Percentiles rank a stretch among this genome's conserved stretches.
phyloP scores from a whole-genome alignment of 1,140 invertebrate genomes.

The Temnothorax nylanderi region DNA sequence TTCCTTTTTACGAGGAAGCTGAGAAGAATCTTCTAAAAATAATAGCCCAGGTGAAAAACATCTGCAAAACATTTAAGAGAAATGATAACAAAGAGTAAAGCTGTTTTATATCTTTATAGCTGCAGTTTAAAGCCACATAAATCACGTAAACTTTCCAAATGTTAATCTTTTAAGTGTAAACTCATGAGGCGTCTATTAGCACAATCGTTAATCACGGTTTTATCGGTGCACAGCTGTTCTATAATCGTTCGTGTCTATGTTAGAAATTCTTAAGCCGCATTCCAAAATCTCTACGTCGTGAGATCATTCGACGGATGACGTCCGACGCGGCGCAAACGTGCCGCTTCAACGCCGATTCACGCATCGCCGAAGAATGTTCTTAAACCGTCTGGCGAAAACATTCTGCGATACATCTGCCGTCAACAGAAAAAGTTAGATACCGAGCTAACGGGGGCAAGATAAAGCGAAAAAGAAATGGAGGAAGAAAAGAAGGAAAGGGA shows the following conservation, averaged over 20 bases:
- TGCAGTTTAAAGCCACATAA: neutral
- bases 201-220: slow-evolving; percentile 10
- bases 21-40: neutral
- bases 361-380: slow-evolving; percentile 64
- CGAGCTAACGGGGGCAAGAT: neutral
- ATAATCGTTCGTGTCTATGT: slow-evolving; percentile 19
- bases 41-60: neutral
- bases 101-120: neutral
- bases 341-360: slow-evolving; percentile 29
- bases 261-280: slow-evolving; percentile 8
- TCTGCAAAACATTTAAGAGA: neutral
- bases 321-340: neutral
- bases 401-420: slow-evolving; percentile 29
- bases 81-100: neutral
- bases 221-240: neutral
- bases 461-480: neutral
- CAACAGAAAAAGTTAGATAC: neutral
- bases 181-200: neutral
- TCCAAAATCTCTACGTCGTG: slow-evolving; percentile 47
- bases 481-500: neutral
- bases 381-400: slow-evolving; percentile 22
- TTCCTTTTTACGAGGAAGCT: neutral
- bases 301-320: slow-evolving; percentile 34
- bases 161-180: neutral
- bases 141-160: neutral